Evolutionary conservation across 2,113 vertebrate genomes (phyloP), one percentile per base, ranked within the genome.

Genomic region (Pituophis catenifer): DNA sequence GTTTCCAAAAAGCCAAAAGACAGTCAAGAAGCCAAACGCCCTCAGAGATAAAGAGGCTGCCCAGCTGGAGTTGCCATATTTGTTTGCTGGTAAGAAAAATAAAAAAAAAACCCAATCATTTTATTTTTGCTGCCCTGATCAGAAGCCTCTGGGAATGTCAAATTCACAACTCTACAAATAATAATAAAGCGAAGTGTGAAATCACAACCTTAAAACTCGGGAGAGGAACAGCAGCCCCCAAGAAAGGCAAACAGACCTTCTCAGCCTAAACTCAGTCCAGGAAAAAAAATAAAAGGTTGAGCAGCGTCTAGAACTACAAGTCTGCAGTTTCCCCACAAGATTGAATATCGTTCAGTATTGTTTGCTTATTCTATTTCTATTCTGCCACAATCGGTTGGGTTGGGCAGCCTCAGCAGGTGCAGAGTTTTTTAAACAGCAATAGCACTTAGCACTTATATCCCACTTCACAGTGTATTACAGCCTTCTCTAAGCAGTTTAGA

Each of bases 61-160:
- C 8, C 94, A 96, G 88, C 93, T 97, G 2, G 98, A 99, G 93
- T 98, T 99, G 44, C 99, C 99, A 0, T 99, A 98, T 94, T 98
- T 97, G 0, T 99, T 99, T 92, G 29, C 97, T 94, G 99, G 99
- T 99, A 96, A 93, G 92, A 15, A 26, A 26, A 44, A 3, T n/a
- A 19, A 53, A 23, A 23, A 58, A 54, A 54, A 11, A 52, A 52
- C 38, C 38, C 3, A 29, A 75, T 6, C 12, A 33, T 75, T 70
- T 29, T 75, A 6, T 38, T 17, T 38, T 38, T 81, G 15, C 70
- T 21, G 5, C n/a, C 13, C 65, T 13, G 29, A 75, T 75, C 65
- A 8, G 13, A 5, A 75, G 65, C 5, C n/a, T 17, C n/a, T 8
- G n/a, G 70, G n/a, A 75, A 33, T 5, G 13, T 33, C 65, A 7